Evolutionary conservation across 1,140 invertebrate species (phyloP).

Genomic region (Saxidomus purpurata): DNA sequence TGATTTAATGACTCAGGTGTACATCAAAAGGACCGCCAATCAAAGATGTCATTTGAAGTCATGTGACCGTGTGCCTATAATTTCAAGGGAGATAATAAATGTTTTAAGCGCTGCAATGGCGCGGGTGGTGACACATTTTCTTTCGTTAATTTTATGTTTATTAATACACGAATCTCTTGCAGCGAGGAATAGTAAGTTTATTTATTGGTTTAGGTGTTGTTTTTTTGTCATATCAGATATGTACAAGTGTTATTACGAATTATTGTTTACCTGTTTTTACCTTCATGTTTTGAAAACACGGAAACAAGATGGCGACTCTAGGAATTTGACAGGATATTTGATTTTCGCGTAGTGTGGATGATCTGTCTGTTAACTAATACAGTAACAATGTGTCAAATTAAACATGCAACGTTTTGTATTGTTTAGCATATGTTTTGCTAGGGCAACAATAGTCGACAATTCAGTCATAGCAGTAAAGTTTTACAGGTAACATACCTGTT

Average conservation of each 20-base stretch:
- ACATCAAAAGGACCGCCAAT: constrained; percentile 26
- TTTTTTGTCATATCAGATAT: neutral
- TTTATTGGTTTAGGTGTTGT: neutral
- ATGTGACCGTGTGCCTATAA: constrained; percentile 1
- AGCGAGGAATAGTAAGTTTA: constrained; percentile 3
- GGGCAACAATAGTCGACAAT: too few relatives aligned
- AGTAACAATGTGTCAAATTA: too few relatives aligned
- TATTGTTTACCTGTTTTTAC: constrained; percentile 26
- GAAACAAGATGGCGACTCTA: constrained; percentile 56
- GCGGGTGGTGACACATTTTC: constrained; percentile 18
- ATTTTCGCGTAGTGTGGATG: too few relatives aligned
- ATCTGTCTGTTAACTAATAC: too few relatives aligned
- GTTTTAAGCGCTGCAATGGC: constrained; percentile 29
- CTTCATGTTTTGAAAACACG: constrained; percentile 43
- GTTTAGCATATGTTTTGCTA: too few relatives aligned
- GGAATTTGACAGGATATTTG: too few relatives aligned
- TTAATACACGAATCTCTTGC: neutral
- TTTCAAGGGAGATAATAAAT: neutral
- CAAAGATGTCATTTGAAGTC: constrained; percentile 2
- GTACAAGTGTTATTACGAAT: neutral
- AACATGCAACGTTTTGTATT: too few relatives aligned
- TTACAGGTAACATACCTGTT: too few relatives aligned
- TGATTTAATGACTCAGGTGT: constrained; percentile 30
- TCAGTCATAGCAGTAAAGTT: too few relatives aligned
- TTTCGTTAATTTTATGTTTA: constrained; percentile 33